Base-by-base conservation (phyloP, 2,797 vertebrate genomes). In the Leptoclinus maculatus region DNA sequence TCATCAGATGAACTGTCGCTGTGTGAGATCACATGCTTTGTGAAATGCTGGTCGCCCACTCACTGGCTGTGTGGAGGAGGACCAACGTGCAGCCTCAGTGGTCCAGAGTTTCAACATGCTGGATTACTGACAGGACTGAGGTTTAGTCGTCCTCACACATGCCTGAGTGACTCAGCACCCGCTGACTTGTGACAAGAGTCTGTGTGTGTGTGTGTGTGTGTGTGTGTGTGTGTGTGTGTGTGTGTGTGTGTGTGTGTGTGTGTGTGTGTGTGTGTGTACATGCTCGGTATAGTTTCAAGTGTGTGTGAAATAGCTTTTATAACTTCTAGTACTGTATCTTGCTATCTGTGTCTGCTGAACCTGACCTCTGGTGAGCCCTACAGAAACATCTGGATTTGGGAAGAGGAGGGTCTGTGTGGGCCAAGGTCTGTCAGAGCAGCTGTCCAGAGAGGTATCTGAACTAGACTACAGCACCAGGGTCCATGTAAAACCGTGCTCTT, bases 371-470 rank as follows among this genome's bases (percentile, higher is more conserved):
- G 39, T 87, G 78, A 90, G 74, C 76, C 67, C 72, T 29, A 70
- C 75, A 66, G 67, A 83, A 91, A 88, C 89, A 93, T 91, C 83
- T 91, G 91, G 87, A 82, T 73, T 75, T 67, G 65, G 64, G 70
- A 78, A 79, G 68, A 68, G 59, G 32, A 59, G 47, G 34, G 64
- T 77, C 36, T 66, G 64, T 12, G 2, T 51, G 68, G 86, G 80
- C 81, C 79, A 71, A 41, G 72, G 79, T 75, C 74, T 78, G 74
- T 82, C 51, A 5, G 66, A 64, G 66, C 77, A 81, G 73, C 83
- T 78, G 86, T 79, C 51, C 59, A 32, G 38, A 32, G 38, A 65
- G 66, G 14, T 54, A 76, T 71, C 47, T 67, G 71, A 64, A 79
- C 53, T 10, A 4, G 29, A 27, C 21, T 25, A n/a, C 38, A 29